Evolutionary conservation across 2,113 vertebrate species (phyloP), one percentile per base, ranked within the genome.

Genomic region (Sinocyclocheilus rhinocerous): DNA sequence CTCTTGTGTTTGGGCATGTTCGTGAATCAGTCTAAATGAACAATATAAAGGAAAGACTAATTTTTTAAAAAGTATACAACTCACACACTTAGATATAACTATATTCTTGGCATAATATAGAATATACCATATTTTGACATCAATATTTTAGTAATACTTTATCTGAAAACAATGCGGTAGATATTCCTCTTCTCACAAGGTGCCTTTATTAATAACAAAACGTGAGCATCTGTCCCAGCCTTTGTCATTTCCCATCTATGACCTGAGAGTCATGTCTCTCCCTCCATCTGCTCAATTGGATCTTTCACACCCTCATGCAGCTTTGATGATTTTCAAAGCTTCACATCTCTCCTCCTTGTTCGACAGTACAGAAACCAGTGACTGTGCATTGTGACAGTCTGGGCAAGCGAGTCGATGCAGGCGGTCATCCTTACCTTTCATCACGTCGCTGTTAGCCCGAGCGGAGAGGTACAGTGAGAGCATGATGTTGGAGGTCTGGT

Each of bases 361-460:
- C 0, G 26, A 29, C 24, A 55, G 76, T 6, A 33, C 39, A n/a
- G 52, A 59, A 33, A 29, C 69, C 50, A 76, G 84, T 9, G 45
- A 75, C 24, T 24, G 63, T 65, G 24, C 7, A 3, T 36, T 16
- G 55, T 16, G 55, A 10, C 55, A 20, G 63, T 33, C 39, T 20
- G n/a, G 50, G 12, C 39, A 12, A n/a, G 16, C 6, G 36, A 29
- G 29, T 70, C 22, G 20, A 22, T 89, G 78, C 85, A 87, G 83
- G 82, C 84, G 88, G 88, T 84, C 88, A 72, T 87, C 85, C 86
- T 39, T 84, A 9, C 24, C 82, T 89, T 87, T 84, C 85, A 84
- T 89, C 88, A 86, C 52, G 16, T 39, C 73, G 36, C 82, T 76
- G 85, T 80, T 81, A 86, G 76, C 76, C 67, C 7, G 48, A 29